Conservation (phyloP, 2,113 vertebrate genomes). For the Eira barbara region DNA sequence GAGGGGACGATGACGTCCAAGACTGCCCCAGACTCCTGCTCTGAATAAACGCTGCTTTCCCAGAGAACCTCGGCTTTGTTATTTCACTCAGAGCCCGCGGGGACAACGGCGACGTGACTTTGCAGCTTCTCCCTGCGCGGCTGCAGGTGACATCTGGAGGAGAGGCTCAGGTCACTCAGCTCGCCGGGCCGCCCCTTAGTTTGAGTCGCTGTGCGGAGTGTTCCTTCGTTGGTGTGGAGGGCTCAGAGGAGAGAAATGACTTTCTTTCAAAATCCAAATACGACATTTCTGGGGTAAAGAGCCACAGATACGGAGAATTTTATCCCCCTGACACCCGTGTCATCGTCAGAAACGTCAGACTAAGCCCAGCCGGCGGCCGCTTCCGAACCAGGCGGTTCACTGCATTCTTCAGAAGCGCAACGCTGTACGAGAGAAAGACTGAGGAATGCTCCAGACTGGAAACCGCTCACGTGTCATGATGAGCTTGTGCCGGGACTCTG, state of each 20-base stretch:
- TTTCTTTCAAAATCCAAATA: conserved; percentile 13
- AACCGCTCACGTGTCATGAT: no score
- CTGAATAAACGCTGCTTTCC: neutral
- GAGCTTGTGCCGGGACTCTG: neutral
- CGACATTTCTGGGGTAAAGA: neutral
- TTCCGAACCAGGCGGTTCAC: accelerated
- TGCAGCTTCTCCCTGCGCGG: accelerated
- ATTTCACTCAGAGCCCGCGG: accelerated
- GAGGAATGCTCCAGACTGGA: neutral
- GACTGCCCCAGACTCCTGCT: neutral
- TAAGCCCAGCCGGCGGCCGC: accelerated
- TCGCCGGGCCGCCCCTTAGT: neutral
- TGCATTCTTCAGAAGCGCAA: accelerated
- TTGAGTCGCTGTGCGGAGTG: neutral
- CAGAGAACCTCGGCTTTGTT: accelerated
- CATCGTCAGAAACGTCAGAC: no score
- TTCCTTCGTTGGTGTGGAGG: neutral
- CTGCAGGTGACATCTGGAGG: accelerated
- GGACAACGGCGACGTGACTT: accelerated
- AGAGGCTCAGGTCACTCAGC: neutral
- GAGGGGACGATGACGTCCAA: neutral
- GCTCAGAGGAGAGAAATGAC: neutral
- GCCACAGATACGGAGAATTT: neutral
- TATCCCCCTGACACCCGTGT: neutral
- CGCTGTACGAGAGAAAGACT: accelerated